Evolutionary conservation across 2,888 invertebrate species (phyloP).

Genomic region (Drosophila infuscata): DNA sequence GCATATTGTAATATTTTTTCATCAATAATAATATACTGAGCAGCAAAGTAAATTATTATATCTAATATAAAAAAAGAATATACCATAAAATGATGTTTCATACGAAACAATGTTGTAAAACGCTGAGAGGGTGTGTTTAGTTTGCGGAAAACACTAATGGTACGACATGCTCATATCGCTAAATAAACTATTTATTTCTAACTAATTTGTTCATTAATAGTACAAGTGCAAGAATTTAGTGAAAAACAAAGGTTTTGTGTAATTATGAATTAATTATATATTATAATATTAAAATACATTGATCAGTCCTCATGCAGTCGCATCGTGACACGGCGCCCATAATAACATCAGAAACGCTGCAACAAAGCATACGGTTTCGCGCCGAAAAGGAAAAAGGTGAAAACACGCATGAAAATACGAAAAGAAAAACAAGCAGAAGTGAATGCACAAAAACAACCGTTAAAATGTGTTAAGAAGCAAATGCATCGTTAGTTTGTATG

Average conservation of each 20-base stretch:
- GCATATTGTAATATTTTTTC: not conserved
- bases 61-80: not conserved
- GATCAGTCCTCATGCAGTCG: constrained; percentile 49
- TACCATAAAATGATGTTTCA: not conserved
- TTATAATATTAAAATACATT: not conserved
- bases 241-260: not conserved
- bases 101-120: constrained; percentile 36
- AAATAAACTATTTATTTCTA: not conserved
- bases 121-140: constrained; percentile 25
- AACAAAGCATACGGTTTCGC: constrained; percentile 79
- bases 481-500: constrained; percentile 28
- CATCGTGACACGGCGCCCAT: constrained; percentile 49
- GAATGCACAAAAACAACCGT: constrained; percentile 15
- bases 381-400: constrained; percentile 70
- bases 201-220: not conserved
- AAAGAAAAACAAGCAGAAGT: constrained; percentile 28
- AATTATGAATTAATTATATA: not conserved
- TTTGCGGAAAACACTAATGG: not conserved
- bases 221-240: not conserved
- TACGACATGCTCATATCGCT: not conserved
- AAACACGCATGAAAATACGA: constrained; percentile 38
- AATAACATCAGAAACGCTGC: constrained; percentile 70
- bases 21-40: not conserved
- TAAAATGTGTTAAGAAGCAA: constrained; percentile 47
- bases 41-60: not conserved